These are phyloP conservation scores for Sturnus vulgaris DNA, from an alignment of 2,113 vertebrate genomes.

Conservation along the genomic window DNA sequence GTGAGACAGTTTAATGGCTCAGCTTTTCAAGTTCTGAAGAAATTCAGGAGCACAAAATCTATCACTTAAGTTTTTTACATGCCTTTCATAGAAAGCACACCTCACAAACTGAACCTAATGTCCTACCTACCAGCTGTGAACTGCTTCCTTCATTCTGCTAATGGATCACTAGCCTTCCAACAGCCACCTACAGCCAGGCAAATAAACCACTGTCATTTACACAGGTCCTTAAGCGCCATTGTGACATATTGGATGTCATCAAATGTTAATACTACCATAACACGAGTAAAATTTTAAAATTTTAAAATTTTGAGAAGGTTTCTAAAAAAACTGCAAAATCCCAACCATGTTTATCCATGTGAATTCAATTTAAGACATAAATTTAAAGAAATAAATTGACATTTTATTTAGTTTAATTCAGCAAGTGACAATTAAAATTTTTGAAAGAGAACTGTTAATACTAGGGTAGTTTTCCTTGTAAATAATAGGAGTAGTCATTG, in stretches of 20 bases:
- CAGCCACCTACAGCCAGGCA: background rate
- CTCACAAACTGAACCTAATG: background rate
- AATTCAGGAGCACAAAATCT: background rate
- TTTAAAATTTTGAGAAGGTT: background rate
- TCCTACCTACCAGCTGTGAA: background rate
- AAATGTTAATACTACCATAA: background rate
- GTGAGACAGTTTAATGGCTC: constrained; percentile 63
- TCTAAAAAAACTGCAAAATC: background rate
- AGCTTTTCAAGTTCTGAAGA: background rate
- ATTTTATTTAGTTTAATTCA: background rate
- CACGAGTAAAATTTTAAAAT: background rate
- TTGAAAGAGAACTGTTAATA: background rate
- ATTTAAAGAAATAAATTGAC: background rate
- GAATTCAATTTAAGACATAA: background rate
- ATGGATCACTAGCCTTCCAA: background rate
- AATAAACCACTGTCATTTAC: background rate
- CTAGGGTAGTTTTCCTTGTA: background rate
- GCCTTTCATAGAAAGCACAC: background rate
- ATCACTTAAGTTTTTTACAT: background rate
- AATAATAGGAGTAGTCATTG: background rate
- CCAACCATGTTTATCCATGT: background rate
- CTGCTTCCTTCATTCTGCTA: background rate
- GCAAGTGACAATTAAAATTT: background rate
- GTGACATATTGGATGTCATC: background rate
- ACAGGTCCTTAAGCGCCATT: background rate